Evolutionary conservation across 1,140 invertebrate genomes (phyloP).

Genomic region (Pseudomyrmex gracilis): DNA sequence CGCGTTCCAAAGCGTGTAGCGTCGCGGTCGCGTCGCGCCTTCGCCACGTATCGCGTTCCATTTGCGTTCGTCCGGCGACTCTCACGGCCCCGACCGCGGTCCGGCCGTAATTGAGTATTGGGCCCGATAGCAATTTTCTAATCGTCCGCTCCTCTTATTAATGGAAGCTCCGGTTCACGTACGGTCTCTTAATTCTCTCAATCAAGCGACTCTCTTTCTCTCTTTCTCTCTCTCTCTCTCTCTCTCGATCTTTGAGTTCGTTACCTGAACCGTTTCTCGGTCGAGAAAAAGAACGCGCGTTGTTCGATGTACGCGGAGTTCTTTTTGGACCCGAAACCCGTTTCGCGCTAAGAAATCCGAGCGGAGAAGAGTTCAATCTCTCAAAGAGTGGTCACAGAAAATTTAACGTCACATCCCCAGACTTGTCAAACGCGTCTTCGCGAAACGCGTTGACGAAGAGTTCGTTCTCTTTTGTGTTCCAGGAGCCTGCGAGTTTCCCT

Average conservation of each 20-base stretch:
- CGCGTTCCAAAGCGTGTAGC: conserved; percentile 47
- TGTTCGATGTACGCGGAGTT: neutral
- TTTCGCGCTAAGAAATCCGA: no score
- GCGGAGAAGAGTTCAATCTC: neutral
- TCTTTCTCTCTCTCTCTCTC: no score
- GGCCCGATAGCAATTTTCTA: conserved; percentile 62
- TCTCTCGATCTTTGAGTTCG: neutral
- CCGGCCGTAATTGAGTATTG: conserved; percentile 23
- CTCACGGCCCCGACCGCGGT: conserved; percentile 55
- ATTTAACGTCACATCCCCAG: neutral
- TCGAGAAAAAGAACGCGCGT: neutral
- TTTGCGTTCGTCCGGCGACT: conserved; percentile 16
- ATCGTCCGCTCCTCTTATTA: conserved; percentile 73
- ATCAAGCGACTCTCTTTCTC: conserved; percentile 73
- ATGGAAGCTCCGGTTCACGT: conserved; percentile 74
- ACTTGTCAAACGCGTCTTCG: no score
- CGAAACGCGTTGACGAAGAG: neutral
- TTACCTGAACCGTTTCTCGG: conserved; percentile 2
- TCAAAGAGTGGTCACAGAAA: neutral
- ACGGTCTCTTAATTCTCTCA: conserved; percentile 81
- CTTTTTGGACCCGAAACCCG: neutral
- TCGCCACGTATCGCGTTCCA: neutral
- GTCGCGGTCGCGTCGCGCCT: conserved; percentile 19
- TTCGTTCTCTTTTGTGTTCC: conserved; percentile 61
- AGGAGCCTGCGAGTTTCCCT: conserved; percentile 85